Conservation (phyloP, 1,140 invertebrate genomes). For the Drosophila burlai region DNA sequence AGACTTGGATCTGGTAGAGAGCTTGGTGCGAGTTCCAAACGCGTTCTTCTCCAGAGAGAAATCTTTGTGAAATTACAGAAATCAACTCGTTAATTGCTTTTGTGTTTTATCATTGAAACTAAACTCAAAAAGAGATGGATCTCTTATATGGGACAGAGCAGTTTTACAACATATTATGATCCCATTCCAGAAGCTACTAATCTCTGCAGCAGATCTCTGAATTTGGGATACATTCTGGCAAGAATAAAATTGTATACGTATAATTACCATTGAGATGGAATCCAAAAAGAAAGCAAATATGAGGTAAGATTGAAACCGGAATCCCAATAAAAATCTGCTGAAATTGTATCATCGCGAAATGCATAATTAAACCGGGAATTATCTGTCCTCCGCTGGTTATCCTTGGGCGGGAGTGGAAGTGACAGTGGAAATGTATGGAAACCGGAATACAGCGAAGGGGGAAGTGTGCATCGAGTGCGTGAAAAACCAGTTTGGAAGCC, state of each 20-base stretch:
- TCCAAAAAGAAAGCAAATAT: background rate
- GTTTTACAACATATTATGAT: no score
- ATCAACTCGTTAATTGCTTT: no score
- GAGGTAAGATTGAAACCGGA: background rate
- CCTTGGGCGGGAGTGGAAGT: conserved; percentile 3
- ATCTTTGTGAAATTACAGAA: background rate
- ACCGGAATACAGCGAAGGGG: conserved; percentile 15
- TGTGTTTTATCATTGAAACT: background rate
- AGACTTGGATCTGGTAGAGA: background rate
- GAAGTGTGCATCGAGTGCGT: conserved; percentile 29
- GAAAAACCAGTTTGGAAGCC: conserved; percentile 35
- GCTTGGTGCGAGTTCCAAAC: no score
- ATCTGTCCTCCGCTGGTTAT: conserved; percentile 1
- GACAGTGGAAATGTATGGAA: conserved; percentile 10
- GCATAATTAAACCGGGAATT: background rate
- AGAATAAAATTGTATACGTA: background rate
- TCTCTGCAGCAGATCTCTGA: background rate
- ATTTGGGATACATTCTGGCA: background rate
- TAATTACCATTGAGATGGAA: background rate
- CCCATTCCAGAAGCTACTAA: no score
- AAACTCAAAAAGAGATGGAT: background rate
- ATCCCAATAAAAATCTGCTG: background rate
- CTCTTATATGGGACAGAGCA: no score
- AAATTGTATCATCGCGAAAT: background rate
- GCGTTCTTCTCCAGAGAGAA: background rate